A percentile compares a stretch with the other conserved stretches of the same genome.
Evolutionary conservation across 2,888 invertebrate species (phyloP).

Genomic region (Euclidia mi): DNA sequence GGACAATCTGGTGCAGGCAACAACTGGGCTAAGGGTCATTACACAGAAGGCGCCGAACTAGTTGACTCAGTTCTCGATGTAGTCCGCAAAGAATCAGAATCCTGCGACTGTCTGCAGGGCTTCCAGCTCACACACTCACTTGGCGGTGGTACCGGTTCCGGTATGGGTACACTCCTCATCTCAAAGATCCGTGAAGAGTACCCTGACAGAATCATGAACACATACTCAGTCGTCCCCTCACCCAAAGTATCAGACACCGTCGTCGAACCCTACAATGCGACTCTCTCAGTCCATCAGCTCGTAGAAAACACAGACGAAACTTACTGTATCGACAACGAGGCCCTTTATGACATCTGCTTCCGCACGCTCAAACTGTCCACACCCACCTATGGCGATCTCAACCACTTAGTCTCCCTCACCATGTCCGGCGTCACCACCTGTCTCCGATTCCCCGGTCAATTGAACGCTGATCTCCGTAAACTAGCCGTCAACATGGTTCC

Average conservation of each 20-base stretch:
- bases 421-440: slow-evolving; percentile 97
- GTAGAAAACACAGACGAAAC: slow-evolving; percentile 98
- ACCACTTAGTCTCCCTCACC: slow-evolving; percentile 96
- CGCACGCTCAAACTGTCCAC: slow-evolving; percentile 95
- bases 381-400: slow-evolving; percentile 97
- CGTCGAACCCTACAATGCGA: slow-evolving; percentile 95
- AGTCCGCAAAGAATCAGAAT: slow-evolving; percentile 96
- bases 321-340: slow-evolving; percentile 94
- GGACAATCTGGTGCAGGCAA: slow-evolving; percentile 91
- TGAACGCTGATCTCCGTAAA: slow-evolving; percentile 98
- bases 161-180: slow-evolving; percentile 93
- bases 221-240: slow-evolving; percentile 95
- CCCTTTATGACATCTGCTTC: slow-evolving; percentile 95
- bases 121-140: slow-evolving; percentile 96
- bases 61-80: slow-evolving; percentile 95
- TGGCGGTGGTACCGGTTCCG: slow-evolving; percentile 88
- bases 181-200: slow-evolving; percentile 97
- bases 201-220: slow-evolving; percentile 97
- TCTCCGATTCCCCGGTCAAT: slow-evolving; percentile 96
- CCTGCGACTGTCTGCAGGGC: slow-evolving; percentile 97
- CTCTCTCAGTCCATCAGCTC: slow-evolving; percentile 95
- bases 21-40: slow-evolving; percentile 92
- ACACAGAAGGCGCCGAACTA: slow-evolving; percentile 92
- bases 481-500: slow-evolving; percentile 98
- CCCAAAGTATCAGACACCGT: slow-evolving; percentile 94